A percentile compares a stretch with the other conserved stretches of the same genome.
phyloP scores from a whole-genome alignment of 2,113 vertebrate species.

The Plectropomus leopardus region DNA sequence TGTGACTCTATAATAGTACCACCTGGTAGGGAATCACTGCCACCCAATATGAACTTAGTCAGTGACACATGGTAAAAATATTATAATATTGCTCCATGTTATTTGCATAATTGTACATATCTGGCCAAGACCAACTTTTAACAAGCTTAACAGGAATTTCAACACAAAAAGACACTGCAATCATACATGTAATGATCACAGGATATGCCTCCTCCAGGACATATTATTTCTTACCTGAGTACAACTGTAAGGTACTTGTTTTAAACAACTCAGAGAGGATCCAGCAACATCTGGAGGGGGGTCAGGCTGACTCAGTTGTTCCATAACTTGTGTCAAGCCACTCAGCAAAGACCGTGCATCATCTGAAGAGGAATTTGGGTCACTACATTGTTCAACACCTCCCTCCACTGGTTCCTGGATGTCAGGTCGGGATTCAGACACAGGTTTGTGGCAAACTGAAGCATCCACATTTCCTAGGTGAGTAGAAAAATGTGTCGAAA shows the following conservation, averaged over 20 bases:
- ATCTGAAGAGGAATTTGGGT: not conserved
- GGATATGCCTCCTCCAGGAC: not conserved
- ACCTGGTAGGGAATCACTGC: not conserved
- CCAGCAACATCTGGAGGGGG: not conserved
- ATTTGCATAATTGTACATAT: not conserved
- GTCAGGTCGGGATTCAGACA: not conserved
- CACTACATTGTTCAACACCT: not conserved
- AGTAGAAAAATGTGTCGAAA: conserved; percentile 10
- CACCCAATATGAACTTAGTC: not conserved
- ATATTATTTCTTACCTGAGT: conserved; percentile 40
- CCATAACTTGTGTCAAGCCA: not conserved
- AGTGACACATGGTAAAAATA: not conserved
- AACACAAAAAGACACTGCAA: not conserved
- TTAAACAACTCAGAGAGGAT: not conserved
- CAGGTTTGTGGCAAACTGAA: not conserved
- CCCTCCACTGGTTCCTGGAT: conserved; percentile 29
- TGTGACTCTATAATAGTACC: not conserved
- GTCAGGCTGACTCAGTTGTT: not conserved
- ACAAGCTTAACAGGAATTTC: not conserved
- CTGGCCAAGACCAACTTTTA: not conserved
- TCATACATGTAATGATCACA: not conserved
- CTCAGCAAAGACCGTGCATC: not conserved
- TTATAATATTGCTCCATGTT: not conserved
- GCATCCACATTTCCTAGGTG: not conserved
- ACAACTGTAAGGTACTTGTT: not conserved